These are phyloP conservation scores for Sander lucioperca DNA, from an alignment of 2,113 vertebrate species.

Conservation along the genomic window DNA sequence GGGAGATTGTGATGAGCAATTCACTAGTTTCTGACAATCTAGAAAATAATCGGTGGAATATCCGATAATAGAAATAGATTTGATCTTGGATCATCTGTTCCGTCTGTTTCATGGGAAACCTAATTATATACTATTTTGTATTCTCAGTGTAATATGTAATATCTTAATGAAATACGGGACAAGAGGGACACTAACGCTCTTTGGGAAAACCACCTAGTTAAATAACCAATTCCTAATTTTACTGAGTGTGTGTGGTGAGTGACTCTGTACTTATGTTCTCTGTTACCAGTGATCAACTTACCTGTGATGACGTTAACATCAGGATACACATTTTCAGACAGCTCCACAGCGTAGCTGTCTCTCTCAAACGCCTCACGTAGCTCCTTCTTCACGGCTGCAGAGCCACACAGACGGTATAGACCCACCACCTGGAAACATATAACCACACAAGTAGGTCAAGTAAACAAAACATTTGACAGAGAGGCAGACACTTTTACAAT, in stretches of 20 bases:
- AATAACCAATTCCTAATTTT: constrained; percentile 12
- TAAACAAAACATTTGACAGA: constrained; percentile 40
- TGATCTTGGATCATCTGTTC: not conserved
- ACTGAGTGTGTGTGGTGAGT: constrained; percentile 27
- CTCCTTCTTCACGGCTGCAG: constrained; percentile 97
- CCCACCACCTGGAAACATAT: constrained; percentile 91
- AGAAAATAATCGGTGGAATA: not conserved
- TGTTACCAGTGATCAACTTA: constrained; percentile 70
- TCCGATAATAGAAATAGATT: not conserved
- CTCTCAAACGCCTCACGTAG: constrained; percentile 96
- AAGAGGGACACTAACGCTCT: not conserved
- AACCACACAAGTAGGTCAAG: constrained; percentile 51
- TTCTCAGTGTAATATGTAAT: constrained; percentile 2
- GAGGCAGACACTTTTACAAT: constrained; percentile 49
- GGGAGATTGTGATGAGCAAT: not conserved
- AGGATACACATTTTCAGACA: constrained; percentile 93
- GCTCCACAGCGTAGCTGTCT: constrained; percentile 89
- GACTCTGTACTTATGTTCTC: not conserved
- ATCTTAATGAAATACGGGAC: not conserved
- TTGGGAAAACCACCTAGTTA: not conserved
- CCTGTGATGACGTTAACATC: constrained; percentile 99
- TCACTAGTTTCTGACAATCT: not conserved
- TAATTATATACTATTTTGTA: not conserved
- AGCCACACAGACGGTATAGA: constrained; percentile 96
- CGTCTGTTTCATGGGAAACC: not conserved